phyloP scores from a whole-genome alignment of 2,113 vertebrate species.

The Hippocampus zosterae region DNA sequence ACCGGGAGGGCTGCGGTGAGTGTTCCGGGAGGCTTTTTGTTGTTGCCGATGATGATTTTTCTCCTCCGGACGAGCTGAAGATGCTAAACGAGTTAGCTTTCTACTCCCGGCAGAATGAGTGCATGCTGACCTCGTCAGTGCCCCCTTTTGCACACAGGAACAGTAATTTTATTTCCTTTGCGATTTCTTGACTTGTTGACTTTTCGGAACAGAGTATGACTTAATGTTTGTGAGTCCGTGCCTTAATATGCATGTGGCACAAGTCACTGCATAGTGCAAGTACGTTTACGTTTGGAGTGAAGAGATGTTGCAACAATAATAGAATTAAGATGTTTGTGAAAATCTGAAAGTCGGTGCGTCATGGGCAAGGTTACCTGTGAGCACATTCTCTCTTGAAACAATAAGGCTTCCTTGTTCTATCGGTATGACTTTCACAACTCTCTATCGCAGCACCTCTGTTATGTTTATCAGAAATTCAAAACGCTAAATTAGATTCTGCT shows the following conservation, averaged over 20 bases:
- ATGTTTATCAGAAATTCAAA: not conserved
- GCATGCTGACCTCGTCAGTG: not conserved
- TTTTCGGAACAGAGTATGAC: not conserved
- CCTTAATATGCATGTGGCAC: too few relatives aligned
- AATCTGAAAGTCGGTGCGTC: too few relatives aligned
- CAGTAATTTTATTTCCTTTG: not conserved
- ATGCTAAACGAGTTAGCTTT: slow-evolving; percentile 18
- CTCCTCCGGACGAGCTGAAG: not conserved
- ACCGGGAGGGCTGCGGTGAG: slow-evolving; percentile 69
- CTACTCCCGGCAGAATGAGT: too few relatives aligned
- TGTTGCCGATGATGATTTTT: too few relatives aligned
- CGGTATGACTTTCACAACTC: not conserved
- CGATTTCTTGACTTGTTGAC: not conserved
- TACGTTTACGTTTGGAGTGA: too few relatives aligned
- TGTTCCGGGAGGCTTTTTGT: not conserved
- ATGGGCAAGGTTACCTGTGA: not conserved
- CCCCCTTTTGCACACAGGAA: not conserved
- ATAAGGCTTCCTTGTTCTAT: not conserved
- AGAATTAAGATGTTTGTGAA: too few relatives aligned
- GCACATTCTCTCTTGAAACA: not conserved
- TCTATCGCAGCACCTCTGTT: not conserved
- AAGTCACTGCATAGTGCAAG: too few relatives aligned
- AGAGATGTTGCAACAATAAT: too few relatives aligned
- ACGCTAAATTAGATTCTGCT: not conserved
- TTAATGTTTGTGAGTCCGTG: not conserved